Evolutionary conservation across 2,797 vertebrate species (phyloP).

Genomic region (Tokudaia tokunoshimensis): DNA sequence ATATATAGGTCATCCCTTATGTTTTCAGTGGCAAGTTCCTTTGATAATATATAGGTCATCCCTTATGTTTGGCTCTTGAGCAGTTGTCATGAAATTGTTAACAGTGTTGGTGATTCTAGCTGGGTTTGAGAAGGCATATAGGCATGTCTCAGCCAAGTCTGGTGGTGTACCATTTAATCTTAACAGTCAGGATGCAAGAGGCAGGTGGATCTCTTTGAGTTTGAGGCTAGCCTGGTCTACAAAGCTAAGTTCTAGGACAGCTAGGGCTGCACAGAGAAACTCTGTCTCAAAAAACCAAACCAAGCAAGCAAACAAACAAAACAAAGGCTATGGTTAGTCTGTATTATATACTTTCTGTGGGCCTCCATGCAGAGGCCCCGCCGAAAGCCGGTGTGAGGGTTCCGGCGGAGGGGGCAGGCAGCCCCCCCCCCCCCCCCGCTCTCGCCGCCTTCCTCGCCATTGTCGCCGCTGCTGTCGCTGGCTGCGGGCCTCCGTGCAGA

Average conservation of each 20-base stretch:
- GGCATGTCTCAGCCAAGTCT: too few relatives aligned
- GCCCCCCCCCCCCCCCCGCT: too few relatives aligned
- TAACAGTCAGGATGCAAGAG: background rate
- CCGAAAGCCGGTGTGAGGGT: too few relatives aligned
- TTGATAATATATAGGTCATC: background rate
- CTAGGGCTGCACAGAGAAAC: too few relatives aligned
- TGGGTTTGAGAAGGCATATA: background rate
- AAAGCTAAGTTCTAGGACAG: background rate
- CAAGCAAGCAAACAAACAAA: background rate
- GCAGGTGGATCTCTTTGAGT: background rate
- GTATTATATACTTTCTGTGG: background rate
- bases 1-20: background rate
- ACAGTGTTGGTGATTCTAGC: background rate
- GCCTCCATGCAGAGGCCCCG: too few relatives aligned
- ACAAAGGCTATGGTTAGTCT: background rate
- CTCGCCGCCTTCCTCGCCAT: too few relatives aligned
- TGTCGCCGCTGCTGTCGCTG: too few relatives aligned
- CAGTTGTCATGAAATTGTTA: background rate
- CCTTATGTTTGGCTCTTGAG: background rate
- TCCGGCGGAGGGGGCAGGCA: too few relatives aligned
- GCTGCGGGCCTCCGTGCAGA: too few relatives aligned
- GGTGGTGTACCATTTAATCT: background rate
- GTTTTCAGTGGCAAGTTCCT: conserved; percentile 19
- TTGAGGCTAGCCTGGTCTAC: background rate
- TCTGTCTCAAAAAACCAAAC: too few relatives aligned